Percentiles rank a stretch among this genome's conserved stretches.
Evolutionary conservation across 2,888 invertebrate species (phyloP).

Genomic region (Drepanosiphum platanoidis): DNA sequence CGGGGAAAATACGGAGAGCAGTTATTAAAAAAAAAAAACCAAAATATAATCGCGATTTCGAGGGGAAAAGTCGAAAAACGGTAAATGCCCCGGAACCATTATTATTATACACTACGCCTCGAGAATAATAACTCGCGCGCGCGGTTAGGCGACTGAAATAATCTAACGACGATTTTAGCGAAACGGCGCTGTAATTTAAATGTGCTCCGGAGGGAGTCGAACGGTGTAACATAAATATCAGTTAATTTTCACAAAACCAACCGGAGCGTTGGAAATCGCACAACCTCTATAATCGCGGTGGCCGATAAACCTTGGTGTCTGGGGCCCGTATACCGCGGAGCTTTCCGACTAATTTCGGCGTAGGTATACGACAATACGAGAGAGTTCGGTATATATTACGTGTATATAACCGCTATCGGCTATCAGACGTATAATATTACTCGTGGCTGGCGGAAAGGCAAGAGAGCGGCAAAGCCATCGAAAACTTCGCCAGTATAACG

Average conservation of each 20-base stretch:
- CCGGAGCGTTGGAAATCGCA: constrained; percentile 28
- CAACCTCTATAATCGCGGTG: constrained; percentile 36
- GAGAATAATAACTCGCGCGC: no score
- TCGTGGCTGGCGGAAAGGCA: not conserved
- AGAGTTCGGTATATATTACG: no score
- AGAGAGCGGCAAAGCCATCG: not conserved
- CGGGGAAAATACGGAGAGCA: no score
- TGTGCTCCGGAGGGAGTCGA: not conserved
- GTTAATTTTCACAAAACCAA: constrained; percentile 34
- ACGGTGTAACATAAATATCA: constrained; percentile 7
- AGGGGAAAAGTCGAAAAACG: no score
- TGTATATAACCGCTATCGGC: not conserved
- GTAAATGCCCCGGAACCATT: no score
- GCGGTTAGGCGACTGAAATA: not conserved
- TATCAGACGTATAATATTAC: not conserved
- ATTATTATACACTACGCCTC: no score
- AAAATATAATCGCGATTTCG: no score
- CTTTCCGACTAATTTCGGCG: constrained; percentile 13
- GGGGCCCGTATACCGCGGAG: not conserved
- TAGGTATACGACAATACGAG: not conserved
- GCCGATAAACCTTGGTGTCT: constrained; percentile 25
- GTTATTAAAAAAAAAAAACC: no score
- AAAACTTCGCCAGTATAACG: constrained; percentile 19
- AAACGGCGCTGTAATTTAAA: constrained; percentile 16
- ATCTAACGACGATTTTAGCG: not conserved